A percentile compares a stretch with the other conserved stretches of the same genome.
phyloP scores from a whole-genome alignment of 2,113 vertebrate species.

The Gallinago media region DNA sequence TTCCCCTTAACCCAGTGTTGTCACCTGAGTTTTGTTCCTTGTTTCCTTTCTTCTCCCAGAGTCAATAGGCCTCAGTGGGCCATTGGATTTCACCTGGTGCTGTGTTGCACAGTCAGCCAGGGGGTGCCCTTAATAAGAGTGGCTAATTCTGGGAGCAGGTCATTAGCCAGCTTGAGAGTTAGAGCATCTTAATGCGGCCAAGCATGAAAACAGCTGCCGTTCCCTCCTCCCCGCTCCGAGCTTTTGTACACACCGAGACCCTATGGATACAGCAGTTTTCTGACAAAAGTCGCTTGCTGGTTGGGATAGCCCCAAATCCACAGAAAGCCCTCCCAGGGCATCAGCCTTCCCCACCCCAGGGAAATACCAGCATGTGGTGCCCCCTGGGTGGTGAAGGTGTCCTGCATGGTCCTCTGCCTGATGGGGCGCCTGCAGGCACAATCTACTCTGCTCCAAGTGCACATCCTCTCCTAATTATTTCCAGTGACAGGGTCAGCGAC shows the following conservation, averaged over 20 bases:
- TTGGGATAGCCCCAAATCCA: rapidly evolving
- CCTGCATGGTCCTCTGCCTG: not conserved
- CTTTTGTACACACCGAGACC: not conserved
- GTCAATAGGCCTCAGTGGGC: not conserved
- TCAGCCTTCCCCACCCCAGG: not conserved
- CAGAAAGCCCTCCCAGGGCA: rapidly evolving
- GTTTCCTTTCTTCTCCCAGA: not conserved
- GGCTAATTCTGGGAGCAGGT: not conserved
- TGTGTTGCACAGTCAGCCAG: not conserved
- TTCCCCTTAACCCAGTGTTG: not conserved
- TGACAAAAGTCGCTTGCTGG: not conserved
- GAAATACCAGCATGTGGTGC: rapidly evolving
- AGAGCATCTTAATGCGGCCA: not conserved
- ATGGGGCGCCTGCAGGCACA: not conserved
- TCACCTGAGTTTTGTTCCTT: not conserved
- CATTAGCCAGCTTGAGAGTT: not conserved
- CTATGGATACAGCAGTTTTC: rapidly evolving
- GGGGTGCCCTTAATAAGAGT: rapidly evolving
- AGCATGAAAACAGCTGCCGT: not conserved
- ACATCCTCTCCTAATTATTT: not conserved
- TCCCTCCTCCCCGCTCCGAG: not conserved
- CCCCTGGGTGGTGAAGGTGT: rapidly evolving
- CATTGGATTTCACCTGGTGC: rapidly evolving
- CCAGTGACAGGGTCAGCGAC: not conserved
- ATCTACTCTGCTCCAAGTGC: not conserved